Conservation (phyloP, 1,140 invertebrate genomes). For the Achroia grisella region DNA sequence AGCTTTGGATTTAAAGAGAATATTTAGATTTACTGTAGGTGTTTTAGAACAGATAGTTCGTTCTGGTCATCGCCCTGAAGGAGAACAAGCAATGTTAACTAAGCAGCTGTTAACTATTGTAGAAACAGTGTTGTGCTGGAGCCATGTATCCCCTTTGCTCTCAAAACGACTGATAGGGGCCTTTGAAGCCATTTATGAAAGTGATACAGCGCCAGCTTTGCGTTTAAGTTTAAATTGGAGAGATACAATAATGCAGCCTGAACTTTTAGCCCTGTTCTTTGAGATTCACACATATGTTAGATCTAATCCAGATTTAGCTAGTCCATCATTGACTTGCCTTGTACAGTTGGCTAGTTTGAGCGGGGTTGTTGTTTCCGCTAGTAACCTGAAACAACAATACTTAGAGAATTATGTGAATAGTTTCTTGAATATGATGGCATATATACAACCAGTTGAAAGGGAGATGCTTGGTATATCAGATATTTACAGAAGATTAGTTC, state of each 20-base stretch:
- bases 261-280: conserved; percentile 85
- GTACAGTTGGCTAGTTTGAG: conserved; percentile 84
- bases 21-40: conserved; percentile 77
- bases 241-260: conserved; percentile 83
- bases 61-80: conserved; percentile 69
- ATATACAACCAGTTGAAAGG: conserved; percentile 77
- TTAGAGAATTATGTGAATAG: conserved; percentile 81
- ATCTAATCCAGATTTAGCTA: conserved; percentile 81
- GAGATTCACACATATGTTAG: conserved; percentile 89
- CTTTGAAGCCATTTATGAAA: conserved; percentile 81
- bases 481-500: conserved; percentile 77
- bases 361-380: conserved; percentile 77
- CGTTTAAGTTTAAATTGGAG: conserved; percentile 80
- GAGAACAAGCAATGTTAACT: conserved; percentile 68
- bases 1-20: conserved; percentile 83
- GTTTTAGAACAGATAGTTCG: conserved; percentile 73
- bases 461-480: conserved; percentile 80
- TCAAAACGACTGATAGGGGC: conserved; percentile 81
- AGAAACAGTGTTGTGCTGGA: conserved; percentile 84
- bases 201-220: conserved; percentile 78
- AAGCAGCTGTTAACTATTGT: conserved; percentile 82
- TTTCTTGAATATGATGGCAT: conserved; percentile 80
- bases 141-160: conserved; percentile 78
- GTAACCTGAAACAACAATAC: conserved; percentile 79
- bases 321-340: conserved; percentile 85